Conservation (phyloP, 2,888 invertebrate species). For the Cyclophora albipunctata region DNA sequence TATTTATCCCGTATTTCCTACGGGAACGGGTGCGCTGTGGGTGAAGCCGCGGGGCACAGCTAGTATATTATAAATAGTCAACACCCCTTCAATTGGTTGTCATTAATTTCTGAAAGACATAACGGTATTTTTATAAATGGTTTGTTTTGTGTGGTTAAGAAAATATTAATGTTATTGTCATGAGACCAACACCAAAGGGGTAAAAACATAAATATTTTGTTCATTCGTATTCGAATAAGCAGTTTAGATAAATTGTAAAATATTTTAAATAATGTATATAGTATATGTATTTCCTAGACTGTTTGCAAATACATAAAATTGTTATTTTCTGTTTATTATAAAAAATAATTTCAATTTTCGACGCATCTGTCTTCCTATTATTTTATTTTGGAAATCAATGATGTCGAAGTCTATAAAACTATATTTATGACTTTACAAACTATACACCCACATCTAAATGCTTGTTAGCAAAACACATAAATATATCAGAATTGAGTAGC, state of each 20-base stretch:
- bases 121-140: background rate
- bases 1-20: no score
- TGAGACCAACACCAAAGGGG: no score
- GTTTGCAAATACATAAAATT: background rate
- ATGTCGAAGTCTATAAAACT: conserved; percentile 5
- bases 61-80: conserved; percentile 27
- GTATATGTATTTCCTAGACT: background rate
- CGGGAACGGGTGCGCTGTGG: no score
- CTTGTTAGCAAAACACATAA: conserved; percentile 47
- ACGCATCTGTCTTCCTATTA: background rate
- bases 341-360: background rate
- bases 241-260: no score
- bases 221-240: no score
- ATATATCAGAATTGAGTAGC: conserved; percentile 48
- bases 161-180: no score
- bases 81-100: conserved; percentile 47
- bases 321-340: background rate
- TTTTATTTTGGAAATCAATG: background rate
- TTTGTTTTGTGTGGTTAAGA: no score
- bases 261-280: no score
- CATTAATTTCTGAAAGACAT: conserved; percentile 4
- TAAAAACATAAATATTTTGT: no score
- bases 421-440: conserved; percentile 28
- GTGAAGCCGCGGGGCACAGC: no score
- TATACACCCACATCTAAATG: conserved; percentile 43